A percentile compares a stretch with the other conserved stretches of the same genome.
phyloP scores from a whole-genome alignment of 2,113 vertebrate species.

The Pyxicephalus adspersus region DNA sequence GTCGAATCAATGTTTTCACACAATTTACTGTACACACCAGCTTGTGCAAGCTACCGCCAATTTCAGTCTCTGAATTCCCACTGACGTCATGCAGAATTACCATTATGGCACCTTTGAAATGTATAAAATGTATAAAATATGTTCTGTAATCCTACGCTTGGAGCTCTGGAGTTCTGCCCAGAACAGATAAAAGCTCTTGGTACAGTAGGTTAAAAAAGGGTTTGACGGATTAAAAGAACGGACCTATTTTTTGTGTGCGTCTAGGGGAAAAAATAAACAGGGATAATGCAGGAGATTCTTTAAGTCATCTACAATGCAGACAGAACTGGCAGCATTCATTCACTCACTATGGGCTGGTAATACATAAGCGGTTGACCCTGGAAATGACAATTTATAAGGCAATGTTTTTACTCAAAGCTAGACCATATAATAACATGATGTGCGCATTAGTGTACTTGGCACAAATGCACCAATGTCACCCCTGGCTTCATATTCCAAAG shows the following conservation, averaged over 20 bases:
- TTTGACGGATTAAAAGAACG: slow-evolving; percentile 5
- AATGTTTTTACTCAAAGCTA: no score
- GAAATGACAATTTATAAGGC: no score
- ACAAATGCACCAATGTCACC: no score
- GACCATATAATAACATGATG: no score
- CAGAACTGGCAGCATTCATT: not conserved
- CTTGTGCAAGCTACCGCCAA: not conserved
- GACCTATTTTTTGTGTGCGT: slow-evolving; percentile 9
- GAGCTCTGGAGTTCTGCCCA: not conserved
- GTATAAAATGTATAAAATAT: slow-evolving; percentile 15
- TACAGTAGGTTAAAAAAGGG: slow-evolving; percentile 5
- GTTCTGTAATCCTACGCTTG: not conserved
- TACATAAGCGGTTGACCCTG: no score
- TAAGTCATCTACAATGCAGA: not conserved
- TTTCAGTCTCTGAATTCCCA: not conserved
- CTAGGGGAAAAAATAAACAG: not conserved
- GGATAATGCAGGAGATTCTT: not conserved
- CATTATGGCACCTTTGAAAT: slow-evolving; percentile 5
- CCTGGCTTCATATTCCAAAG: no score
- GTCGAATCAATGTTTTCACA: no score
- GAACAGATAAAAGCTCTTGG: not conserved
- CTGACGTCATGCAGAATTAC: not conserved
- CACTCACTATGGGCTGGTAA: no score
- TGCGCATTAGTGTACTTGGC: no score
- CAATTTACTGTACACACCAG: not conserved